Percentiles rank a stretch among this genome's conserved stretches.
phyloP scores from a whole-genome alignment of 2,888 invertebrate genomes.

The Dysmachus trigonus region DNA sequence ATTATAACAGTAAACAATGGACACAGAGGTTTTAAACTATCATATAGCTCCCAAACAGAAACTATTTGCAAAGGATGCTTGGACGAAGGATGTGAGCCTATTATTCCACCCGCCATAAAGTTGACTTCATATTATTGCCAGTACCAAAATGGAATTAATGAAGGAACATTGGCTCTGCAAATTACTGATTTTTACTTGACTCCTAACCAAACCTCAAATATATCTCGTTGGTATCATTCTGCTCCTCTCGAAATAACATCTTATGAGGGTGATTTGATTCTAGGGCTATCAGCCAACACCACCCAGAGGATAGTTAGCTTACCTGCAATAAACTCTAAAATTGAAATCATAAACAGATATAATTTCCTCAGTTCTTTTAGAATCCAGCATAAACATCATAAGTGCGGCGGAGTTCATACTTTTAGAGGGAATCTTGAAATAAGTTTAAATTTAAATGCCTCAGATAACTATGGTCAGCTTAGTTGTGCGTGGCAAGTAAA shows the following conservation, averaged over 20 bases:
- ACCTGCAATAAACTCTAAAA: not conserved
- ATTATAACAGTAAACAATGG: conserved; percentile 63
- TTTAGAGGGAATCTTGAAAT: conserved; percentile 58
- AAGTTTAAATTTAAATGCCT: conserved; percentile 58
- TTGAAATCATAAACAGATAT: not conserved
- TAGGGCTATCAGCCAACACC: not conserved
- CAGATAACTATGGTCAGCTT: conserved; percentile 59
- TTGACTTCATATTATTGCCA: conserved; percentile 48
- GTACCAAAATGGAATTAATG: conserved; percentile 9
- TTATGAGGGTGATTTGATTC: not conserved
- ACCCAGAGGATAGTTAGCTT: not conserved
- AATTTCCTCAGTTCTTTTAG: not conserved
- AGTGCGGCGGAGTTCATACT: conserved; percentile 74
- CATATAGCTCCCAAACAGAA: conserved; percentile 70
- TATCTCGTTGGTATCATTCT: not conserved
- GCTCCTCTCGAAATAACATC: not conserved
- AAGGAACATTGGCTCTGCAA: conserved; percentile 25
- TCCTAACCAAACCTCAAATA: too few species aligned
- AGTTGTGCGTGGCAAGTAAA: conserved; percentile 79
- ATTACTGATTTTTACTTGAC: not conserved
- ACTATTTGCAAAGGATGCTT: conserved; percentile 64
- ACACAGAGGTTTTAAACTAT: conserved; percentile 75
- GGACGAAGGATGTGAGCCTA: conserved; percentile 60
- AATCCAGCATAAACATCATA: not conserved
- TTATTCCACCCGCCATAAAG: conserved; percentile 62